Percentiles rank a stretch among this genome's conserved stretches.
These are phyloP conservation scores for Sander lucioperca DNA, from an alignment of 2,113 vertebrate genomes.

Conservation along the genomic window DNA sequence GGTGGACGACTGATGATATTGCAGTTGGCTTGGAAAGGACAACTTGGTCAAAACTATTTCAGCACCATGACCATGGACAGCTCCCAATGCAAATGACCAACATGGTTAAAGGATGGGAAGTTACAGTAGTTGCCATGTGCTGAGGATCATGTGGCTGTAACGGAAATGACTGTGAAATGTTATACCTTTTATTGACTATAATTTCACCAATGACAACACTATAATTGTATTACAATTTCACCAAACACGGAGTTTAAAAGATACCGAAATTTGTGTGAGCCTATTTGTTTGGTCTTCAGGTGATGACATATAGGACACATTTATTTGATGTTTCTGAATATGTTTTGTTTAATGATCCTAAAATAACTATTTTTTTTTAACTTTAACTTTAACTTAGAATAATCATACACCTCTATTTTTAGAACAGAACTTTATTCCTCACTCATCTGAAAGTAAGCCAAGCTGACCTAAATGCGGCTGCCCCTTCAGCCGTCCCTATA, in stretches of 20 bases:
- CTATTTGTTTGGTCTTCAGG: neutral
- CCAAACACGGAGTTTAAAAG: neutral
- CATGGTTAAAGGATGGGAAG: neutral
- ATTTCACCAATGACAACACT: neutral
- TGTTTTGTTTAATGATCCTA: neutral
- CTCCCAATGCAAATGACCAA: conserved; percentile 25
- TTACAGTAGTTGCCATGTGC: neutral
- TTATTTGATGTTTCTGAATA: neutral
- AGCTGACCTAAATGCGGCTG: conserved; percentile 67
- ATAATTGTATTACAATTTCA: neutral
- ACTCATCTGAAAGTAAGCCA: conserved; percentile 57
- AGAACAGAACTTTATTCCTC: conserved; percentile 2
- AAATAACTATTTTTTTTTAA: neutral
- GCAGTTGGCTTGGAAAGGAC: neutral
- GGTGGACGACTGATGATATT: conserved; percentile 15
- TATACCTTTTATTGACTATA: too few relatives aligned
- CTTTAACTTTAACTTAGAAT: neutral
- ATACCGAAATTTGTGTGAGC: neutral
- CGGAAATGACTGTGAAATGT: too few relatives aligned
- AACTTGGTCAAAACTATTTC: conserved; percentile 35
- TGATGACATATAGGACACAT: neutral
- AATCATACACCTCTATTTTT: neutral
- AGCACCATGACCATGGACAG: conserved; percentile 70
- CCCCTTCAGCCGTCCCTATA: conserved; percentile 60
- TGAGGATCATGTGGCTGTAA: neutral